Evolutionary conservation across 2,888 invertebrate genomes (phyloP), one percentile per base, ranked within the genome.

Genomic region (Mylabris sibirica): DNA sequence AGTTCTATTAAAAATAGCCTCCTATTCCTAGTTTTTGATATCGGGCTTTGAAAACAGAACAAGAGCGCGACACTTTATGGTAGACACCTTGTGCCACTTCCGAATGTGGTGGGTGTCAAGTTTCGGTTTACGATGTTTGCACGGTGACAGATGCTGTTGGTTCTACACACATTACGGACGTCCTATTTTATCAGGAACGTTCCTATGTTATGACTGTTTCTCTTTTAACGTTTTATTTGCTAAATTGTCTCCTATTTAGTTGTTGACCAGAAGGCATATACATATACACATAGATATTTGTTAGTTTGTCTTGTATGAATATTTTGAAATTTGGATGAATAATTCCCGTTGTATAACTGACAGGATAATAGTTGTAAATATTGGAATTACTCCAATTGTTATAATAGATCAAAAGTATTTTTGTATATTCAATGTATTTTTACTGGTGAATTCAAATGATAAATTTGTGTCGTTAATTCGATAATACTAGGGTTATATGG

Each of bases 101-200:
- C 82, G 81, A 81, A 80, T 77, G 76, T 73, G 78, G 74, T 74
- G 78, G 74, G 80, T 81, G 79, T 81, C 77, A 71, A 78, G 76
- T 81, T 81, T 81, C 81, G 76, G 75, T 82, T 82, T 82, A 82
- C 81, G 81, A 82, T 82, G 81, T 82, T 82, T 82, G 81, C 80
- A 79, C 78, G 78, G 74, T 77, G 81, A 81, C 82, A 82, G 82
- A 82, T 82, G 82, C 78, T 76, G 73, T 67, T 65, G 35, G 68
- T 63, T 62, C 66, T 63, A 41, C 20, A 57, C 20, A 49, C 12
- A 24, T 14, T 57, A 57, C 57, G 60, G 44, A 63, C 53, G 49
- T 64, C 60, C 67, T 65, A 65, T 67, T 67, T 70, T 59, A 53
- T n/a, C 60, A 49, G 44, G 26, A 63, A 49, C 20, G 24, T 14